Evolutionary conservation across 2,888 invertebrate species (phyloP).

Genomic region (Rhaphigaster nebulosa): DNA sequence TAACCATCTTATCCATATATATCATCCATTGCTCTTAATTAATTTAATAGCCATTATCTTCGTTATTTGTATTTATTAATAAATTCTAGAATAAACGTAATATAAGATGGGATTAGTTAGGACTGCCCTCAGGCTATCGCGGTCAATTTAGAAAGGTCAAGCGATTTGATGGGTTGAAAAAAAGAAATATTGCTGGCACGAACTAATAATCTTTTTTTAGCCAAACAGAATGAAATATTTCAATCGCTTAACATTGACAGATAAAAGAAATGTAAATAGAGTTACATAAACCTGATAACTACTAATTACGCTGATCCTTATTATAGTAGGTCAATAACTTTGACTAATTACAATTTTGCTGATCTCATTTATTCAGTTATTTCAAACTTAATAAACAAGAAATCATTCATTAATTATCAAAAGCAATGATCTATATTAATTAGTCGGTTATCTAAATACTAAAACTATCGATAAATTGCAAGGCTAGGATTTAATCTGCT

Average conservation of each 20-base stretch:
- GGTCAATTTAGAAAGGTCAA: neutral
- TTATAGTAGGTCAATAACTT: slow-evolving; percentile 4
- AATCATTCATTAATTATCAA: neutral
- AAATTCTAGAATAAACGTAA: neutral
- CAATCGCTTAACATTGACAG: neutral
- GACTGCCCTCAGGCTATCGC: neutral
- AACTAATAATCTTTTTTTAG: neutral
- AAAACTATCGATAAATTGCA: neutral
- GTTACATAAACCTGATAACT: slow-evolving; percentile 10
- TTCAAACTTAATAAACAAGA: neutral
- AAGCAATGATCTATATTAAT: neutral
- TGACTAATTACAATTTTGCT: neutral
- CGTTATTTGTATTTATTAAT: too few relatives aligned
- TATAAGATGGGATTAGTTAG: neutral
- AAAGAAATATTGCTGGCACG: neutral
- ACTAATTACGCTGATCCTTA: neutral
- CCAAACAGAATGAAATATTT: neutral
- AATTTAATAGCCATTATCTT: too few relatives aligned
- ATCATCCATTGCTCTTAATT: too few relatives aligned
- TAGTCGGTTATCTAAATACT: neutral
- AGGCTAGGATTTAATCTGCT: neutral
- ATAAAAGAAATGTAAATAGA: neutral
- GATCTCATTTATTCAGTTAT: neutral
- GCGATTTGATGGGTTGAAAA: neutral
- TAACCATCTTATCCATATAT: too few relatives aligned